Evolutionary conservation across 2,113 vertebrate genomes (phyloP).

Genomic region (Nyctereutes procyonoides): DNA sequence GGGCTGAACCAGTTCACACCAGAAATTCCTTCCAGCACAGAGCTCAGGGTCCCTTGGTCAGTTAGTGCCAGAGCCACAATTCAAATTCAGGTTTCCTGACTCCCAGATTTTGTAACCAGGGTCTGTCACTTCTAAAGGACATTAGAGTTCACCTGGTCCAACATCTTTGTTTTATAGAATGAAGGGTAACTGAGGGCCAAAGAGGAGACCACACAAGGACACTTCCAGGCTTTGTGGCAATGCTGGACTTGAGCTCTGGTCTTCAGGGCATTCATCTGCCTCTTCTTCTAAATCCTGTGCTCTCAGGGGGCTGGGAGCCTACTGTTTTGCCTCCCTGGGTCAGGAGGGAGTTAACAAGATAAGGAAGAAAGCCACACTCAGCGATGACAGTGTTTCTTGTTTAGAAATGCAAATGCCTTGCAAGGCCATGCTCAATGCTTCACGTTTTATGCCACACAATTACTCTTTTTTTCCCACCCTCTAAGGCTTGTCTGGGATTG

Average conservation of each 20-base stretch:
- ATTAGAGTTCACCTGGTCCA: not conserved
- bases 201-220: not conserved
- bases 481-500: slow-evolving; percentile 58
- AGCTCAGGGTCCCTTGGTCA: not conserved
- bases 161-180: not conserved
- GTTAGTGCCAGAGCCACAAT: too few relatives aligned
- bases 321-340: accelerated
- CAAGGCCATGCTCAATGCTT: not conserved
- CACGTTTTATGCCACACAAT: not conserved
- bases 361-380: not conserved
- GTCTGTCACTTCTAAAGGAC: not conserved
- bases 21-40: not conserved
- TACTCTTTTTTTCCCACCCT: slow-evolving; percentile 4
- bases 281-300: not conserved
- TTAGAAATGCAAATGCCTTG: slow-evolving; percentile 51
- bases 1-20: not conserved
- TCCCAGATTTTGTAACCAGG: not conserved
- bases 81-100: not conserved
- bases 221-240: not conserved
- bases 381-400: not conserved
- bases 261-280: not conserved
- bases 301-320: not conserved
- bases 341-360: slow-evolving; percentile 34
- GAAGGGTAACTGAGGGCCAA: not conserved
- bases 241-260: not conserved